Evolutionary conservation across 2,797 vertebrate genomes (phyloP).

Genomic region (Graptemys geographica): DNA sequence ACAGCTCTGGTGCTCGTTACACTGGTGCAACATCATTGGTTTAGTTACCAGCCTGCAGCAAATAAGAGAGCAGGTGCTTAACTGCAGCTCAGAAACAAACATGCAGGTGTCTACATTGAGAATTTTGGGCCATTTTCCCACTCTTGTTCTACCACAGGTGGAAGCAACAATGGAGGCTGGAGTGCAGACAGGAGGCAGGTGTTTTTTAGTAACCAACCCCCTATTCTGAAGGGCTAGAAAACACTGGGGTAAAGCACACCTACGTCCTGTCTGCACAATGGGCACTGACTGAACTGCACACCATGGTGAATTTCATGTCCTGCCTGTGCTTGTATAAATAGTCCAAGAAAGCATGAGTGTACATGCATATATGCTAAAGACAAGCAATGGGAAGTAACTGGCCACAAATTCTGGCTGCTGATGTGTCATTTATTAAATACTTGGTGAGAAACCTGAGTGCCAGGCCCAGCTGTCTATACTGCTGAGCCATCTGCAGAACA

Average conservation of each 20-base stretch:
- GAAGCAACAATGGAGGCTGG: background rate
- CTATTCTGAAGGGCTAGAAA: background rate
- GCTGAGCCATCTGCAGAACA: background rate
- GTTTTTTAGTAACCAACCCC: conserved; percentile 7
- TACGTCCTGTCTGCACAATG: background rate
- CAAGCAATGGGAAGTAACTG: background rate
- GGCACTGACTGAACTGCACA: background rate
- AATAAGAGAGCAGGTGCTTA: background rate
- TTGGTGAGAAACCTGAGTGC: background rate
- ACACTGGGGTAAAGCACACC: background rate
- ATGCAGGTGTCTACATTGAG: background rate
- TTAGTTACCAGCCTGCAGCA: background rate
- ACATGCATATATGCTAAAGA: background rate
- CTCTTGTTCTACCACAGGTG: conserved; percentile 20
- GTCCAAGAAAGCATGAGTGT: background rate
- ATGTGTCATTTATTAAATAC: background rate
- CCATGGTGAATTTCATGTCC: background rate
- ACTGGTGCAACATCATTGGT: background rate
- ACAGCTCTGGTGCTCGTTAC: background rate
- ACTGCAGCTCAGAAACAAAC: background rate
- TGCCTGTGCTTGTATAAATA: background rate
- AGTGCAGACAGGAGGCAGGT: background rate
- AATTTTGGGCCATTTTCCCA: background rate
- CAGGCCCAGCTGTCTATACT: background rate
- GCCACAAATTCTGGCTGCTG: background rate